Conservation (phyloP, 2,888 invertebrate species). For the Lissocephala sabroskyi region DNA sequence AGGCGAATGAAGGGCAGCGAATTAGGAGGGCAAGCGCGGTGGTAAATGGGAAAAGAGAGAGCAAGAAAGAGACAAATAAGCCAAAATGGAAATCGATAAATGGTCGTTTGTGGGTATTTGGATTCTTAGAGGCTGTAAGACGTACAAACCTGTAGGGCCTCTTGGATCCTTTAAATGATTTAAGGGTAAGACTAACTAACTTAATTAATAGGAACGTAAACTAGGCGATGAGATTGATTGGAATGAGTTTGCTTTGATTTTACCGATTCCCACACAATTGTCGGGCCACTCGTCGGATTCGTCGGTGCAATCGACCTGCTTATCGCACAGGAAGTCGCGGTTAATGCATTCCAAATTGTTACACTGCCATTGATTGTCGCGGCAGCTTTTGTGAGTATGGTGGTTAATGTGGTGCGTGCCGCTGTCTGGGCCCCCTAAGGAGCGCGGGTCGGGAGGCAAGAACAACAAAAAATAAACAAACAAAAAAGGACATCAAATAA, state of each 20-base stretch:
- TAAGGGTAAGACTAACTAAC: too few relatives aligned
- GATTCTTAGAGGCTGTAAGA: too few relatives aligned
- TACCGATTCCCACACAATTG: conserved; percentile 66
- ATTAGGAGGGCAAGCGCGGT: too few relatives aligned
- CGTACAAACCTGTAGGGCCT: conserved; percentile 34
- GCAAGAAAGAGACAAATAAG: conserved; percentile 18
- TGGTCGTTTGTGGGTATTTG: too few relatives aligned
- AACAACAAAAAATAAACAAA: too few relatives aligned
- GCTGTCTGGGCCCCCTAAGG: conserved; percentile 1
- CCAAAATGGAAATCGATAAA: neutral
- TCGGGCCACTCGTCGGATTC: conserved; percentile 74
- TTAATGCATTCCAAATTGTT: conserved; percentile 78
- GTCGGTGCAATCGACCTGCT: conserved; percentile 76
- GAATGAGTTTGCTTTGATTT: conserved; percentile 15
- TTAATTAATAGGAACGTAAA: too few relatives aligned
- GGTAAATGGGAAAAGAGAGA: too few relatives aligned
- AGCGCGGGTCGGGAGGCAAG: too few relatives aligned
- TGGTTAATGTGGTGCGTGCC: conserved; percentile 14
- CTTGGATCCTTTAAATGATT: neutral
- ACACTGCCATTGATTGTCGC: conserved; percentile 76
- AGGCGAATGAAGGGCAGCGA: too few relatives aligned
- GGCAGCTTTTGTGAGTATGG: conserved; percentile 42
- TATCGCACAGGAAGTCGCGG: conserved; percentile 75
- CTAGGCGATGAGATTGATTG: conserved; percentile 12
- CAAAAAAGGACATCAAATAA: too few relatives aligned